phyloP scores from a whole-genome alignment of 2,888 invertebrate genomes.

The Calameuta pallipes region DNA sequence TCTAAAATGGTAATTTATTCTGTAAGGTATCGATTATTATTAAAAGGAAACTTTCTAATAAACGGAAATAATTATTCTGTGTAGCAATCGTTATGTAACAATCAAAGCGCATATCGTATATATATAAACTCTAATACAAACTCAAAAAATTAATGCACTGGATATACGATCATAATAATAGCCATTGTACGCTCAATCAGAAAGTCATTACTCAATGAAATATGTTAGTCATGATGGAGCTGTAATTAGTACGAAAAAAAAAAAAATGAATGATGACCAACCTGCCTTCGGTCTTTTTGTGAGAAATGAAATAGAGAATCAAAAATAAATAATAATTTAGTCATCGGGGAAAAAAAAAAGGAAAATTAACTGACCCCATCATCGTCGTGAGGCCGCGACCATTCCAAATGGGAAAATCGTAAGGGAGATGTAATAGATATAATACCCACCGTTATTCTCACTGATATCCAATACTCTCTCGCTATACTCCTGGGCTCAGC shows the following conservation, averaged over 20 bases:
- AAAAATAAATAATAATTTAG: not conserved
- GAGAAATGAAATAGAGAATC: not conserved
- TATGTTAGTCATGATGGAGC: not conserved
- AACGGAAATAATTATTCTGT: no score
- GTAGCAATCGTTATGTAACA: no score
- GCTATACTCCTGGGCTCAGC: constrained; percentile 32
- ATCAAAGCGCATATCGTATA: no score
- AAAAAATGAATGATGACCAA: not conserved
- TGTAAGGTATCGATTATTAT: no score
- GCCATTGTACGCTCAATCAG: constrained; percentile 52
- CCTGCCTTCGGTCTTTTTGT: not conserved
- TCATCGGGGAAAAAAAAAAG: not conserved
- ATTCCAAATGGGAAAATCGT: not conserved
- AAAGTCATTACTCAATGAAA: constrained; percentile 17
- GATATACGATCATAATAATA: constrained; percentile 21
- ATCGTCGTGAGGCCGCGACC: not conserved
- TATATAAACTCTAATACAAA: no score
- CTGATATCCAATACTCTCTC: constrained; percentile 33
- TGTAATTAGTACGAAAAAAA: not conserved
- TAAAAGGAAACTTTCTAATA: no score
- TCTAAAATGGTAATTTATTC: no score
- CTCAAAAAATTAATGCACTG: no score
- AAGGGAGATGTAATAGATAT: not conserved
- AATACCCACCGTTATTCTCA: constrained; percentile 11
- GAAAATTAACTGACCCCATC: not conserved